A percentile compares a stretch with the other conserved stretches of the same genome.
Conservation (phyloP, 2,113 vertebrate species). For the Coreoperca whiteheadi region DNA sequence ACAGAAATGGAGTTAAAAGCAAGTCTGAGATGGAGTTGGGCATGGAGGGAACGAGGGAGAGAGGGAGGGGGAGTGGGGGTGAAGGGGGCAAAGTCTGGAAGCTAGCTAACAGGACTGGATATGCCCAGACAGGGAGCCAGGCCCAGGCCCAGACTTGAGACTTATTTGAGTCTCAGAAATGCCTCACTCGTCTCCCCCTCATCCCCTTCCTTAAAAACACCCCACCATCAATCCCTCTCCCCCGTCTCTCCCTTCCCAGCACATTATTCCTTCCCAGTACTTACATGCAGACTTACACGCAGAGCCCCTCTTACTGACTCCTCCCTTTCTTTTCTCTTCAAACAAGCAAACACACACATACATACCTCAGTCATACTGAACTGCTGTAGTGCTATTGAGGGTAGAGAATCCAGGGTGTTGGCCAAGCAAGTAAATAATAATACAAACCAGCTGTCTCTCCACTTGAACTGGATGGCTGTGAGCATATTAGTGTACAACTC, state of each 20-base stretch:
- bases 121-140: conserved; percentile 80
- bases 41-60: conserved; percentile 43
- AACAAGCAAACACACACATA: conserved; percentile 64
- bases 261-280: conserved; percentile 47
- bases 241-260: conserved; percentile 32
- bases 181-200: conserved; percentile 65
- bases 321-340: conserved; percentile 63
- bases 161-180: conserved; percentile 71
- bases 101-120: conserved; percentile 80
- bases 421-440: conserved; percentile 83
- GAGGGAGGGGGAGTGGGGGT: conserved; percentile 35
- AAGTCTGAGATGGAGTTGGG: conserved; percentile 52
- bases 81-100: conserved; percentile 73
- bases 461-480: conserved; percentile 57
- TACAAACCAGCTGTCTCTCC: conserved; percentile 77
- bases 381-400: conserved; percentile 61
- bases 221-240: conserved; percentile 37
- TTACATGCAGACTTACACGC: conserved; percentile 50
- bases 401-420: conserved; percentile 74
- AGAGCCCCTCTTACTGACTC: conserved; percentile 45
- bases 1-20: conserved; percentile 22
- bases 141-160: conserved; percentile 82
- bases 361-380: conserved; percentile 58
- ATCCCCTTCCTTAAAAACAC: conserved; percentile 43
- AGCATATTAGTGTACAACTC: conserved; percentile 45